Evolutionary conservation across 2,797 vertebrate genomes (phyloP), one percentile per base, ranked within the genome.

Genomic region (Alectoris magna): DNA sequence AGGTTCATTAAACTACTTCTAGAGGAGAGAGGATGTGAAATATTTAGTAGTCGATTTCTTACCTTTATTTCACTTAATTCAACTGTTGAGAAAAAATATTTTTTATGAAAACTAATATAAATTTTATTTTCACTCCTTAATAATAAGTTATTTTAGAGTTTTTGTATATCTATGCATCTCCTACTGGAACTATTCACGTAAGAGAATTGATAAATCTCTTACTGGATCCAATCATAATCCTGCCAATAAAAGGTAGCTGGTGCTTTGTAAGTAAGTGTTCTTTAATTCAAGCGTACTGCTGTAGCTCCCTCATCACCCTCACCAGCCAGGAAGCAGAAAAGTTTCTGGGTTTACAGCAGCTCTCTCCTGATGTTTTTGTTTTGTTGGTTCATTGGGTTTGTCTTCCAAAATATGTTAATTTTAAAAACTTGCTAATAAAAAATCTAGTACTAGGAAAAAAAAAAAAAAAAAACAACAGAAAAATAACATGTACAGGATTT

Each of bases 1-100:
- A 62, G 84, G 58, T 79, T 81, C 66, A 51, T 93, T 84, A 83
- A 19, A n/a, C 76, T 93, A 78, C 36, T 94, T 56, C 36, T 10
- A 75, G 76, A 96, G 46, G n/a, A 85, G 63, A 80, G 55, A 84
- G 38, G 8, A 43, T 85, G 18, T 83, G 49, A 66, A 87, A 66
- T 36, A 75, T 75, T 58, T 17, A 70, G 7, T 18, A 86, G 26
- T 39, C 49, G 41, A 17, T 64, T 90, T 88, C 60, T 76, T 71
- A 19, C 41, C 2, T 82, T 36, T 79, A 7, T 76, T 89, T 29
- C 39, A 56, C 78, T 88, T 48, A 39, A 67, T 22, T 73, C 16
- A 60, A 62, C 68, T 87, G 21, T 48, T 73, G 14, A 41, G n/a
- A 81, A 49, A 14, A 26, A 59, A 51, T 62, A 41, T 16, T 8